A percentile compares a stretch with the other conserved stretches of the same genome.
Conservation (phyloP, 2,888 invertebrate species). For the Athrips mouffetella region DNA sequence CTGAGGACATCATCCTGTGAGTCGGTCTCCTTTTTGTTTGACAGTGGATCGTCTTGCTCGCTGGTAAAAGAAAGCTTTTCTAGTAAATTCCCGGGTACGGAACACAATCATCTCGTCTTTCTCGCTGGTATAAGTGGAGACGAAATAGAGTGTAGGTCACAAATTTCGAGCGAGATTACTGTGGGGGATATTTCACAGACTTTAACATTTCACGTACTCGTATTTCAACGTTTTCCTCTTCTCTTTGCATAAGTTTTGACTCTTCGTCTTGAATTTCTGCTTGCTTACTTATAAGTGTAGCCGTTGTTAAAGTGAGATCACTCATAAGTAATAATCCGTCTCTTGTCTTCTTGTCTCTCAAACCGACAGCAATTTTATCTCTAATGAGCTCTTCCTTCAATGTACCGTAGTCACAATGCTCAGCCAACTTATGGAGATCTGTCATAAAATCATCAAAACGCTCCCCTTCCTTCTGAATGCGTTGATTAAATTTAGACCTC, state of each 20-base stretch:
- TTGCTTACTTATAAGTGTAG: neutral
- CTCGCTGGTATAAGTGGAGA: neutral
- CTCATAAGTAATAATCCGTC: neutral
- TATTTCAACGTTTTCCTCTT: no score
- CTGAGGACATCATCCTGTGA: slow-evolving; percentile 12
- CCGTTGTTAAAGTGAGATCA: neutral
- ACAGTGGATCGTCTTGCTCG: slow-evolving; percentile 13
- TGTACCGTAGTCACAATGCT: neutral
- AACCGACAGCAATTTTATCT: neutral
- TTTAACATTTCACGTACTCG: neutral
- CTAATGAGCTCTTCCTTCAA: neutral
- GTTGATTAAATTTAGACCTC: neutral
- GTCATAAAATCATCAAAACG: neutral
- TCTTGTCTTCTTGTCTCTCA: neutral
- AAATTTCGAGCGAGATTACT: neutral
- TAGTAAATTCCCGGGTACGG: neutral
- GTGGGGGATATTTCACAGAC: neutral
- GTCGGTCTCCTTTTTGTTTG: slow-evolving; percentile 12
- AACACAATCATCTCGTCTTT: neutral
- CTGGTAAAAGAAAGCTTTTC: slow-evolving; percentile 2
- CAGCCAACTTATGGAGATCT: neutral
- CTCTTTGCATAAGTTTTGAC: no score
- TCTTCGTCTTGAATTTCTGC: neutral
- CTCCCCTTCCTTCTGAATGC: neutral
- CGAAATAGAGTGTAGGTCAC: neutral